Evolutionary conservation across 2,113 vertebrate species (phyloP).

Genomic region (Pristiophorus japonicus): DNA sequence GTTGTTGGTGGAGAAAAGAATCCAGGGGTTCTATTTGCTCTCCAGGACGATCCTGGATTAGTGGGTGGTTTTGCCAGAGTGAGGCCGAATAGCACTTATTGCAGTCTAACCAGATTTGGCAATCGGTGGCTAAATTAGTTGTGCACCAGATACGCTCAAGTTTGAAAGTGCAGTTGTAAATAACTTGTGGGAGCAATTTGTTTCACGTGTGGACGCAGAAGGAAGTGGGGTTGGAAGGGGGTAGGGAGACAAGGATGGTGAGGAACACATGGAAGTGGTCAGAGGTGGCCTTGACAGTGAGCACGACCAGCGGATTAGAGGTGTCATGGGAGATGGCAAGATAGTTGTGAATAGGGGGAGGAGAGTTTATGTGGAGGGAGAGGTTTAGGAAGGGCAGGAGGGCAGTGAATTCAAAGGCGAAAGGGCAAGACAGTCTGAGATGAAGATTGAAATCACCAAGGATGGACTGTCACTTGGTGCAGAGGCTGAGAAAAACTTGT

Average conservation of each 20-base stretch:
- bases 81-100: background rate
- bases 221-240: background rate
- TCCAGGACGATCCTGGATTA: background rate
- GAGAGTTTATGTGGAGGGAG: no score
- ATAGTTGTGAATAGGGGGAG: no score
- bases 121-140: background rate
- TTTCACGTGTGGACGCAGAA: background rate
- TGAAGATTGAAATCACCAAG: no score
- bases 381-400: no score
- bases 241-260: no score
- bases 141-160: background rate
- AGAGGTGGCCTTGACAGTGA: background rate
- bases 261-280: background rate
- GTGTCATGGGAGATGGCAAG: no score
- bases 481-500: no score
- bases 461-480: no score
- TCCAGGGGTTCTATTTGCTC: background rate
- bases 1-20: background rate
- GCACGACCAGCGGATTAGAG: no score
- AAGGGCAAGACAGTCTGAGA: no score
- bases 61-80: background rate
- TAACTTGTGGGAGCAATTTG: background rate
- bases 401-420: no score
- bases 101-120: background rate
- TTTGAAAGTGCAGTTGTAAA: no score